Evolutionary conservation across 2,113 vertebrate genomes (phyloP).

Genomic region (Mirza zaza): DNA sequence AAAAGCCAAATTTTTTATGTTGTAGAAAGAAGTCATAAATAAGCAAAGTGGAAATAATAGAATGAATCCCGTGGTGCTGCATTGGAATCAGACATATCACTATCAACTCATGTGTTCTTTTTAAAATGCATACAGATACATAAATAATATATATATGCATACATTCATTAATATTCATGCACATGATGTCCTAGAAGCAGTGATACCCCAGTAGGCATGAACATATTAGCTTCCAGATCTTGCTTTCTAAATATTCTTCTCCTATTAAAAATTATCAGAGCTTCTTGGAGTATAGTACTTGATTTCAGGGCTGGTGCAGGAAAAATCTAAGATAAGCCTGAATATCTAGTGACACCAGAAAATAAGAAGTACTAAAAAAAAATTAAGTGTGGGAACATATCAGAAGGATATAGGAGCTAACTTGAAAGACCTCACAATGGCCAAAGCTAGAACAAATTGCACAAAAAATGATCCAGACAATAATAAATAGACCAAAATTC

Average conservation of each 20-base stretch:
- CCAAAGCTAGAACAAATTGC: neutral
- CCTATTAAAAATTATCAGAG: neutral
- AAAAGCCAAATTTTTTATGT: neutral
- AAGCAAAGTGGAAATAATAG: neutral
- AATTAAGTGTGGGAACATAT: neutral
- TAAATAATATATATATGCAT: neutral
- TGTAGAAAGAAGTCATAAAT: neutral
- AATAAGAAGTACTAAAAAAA: neutral
- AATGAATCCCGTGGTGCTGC: neutral
- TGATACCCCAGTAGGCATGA: neutral
- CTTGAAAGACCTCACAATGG: neutral
- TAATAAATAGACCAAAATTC: neutral
- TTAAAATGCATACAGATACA: neutral
- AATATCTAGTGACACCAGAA: neutral
- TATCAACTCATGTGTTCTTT: neutral
- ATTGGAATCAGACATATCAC: neutral
- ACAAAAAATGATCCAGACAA: neutral
- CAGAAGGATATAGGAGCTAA: neutral
- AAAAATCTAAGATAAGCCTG: neutral
- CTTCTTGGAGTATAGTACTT: neutral
- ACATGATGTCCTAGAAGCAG: neutral
- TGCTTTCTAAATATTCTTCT: neutral
- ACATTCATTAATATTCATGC: neutral
- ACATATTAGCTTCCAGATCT: neutral
- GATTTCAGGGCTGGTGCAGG: neutral